Conservation (phyloP, 53 echinoderm and acorn worm genomes). For the Luidia sarsii region DNA sequence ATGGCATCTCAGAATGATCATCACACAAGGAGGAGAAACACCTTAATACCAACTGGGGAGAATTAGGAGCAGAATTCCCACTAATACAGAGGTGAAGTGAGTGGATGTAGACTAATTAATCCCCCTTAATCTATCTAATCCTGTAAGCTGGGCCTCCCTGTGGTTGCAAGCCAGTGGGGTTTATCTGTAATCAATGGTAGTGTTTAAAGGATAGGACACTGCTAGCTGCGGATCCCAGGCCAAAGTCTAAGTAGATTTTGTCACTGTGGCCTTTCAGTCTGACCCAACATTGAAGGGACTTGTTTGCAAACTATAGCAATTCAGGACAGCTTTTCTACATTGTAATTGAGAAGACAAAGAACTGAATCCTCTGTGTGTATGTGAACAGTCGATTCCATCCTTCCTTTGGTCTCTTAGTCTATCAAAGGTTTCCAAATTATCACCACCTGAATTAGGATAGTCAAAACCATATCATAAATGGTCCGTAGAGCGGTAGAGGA, state of each 20-base stretch:
- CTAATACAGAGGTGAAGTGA: constrained; percentile 3
- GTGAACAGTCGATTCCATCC: too few species aligned
- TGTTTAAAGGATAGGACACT: constrained; percentile 5
- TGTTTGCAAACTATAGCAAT: constrained; percentile 35
- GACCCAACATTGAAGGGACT: background rate
- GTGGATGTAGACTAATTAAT: constrained; percentile 19
- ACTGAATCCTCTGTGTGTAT: too few species aligned
- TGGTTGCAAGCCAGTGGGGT: background rate
- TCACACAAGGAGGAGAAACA: constrained; percentile 9
- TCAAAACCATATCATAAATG: too few species aligned
- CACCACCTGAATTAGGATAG: too few species aligned
- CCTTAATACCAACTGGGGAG: background rate
- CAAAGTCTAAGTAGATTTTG: constrained; percentile 11
- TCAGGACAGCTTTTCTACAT: too few species aligned
- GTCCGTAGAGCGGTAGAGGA: too few species aligned
- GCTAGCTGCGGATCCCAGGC: too few species aligned
- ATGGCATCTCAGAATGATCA: too few species aligned
- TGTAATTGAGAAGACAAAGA: too few species aligned
- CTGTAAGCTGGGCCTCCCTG: constrained; percentile 17
- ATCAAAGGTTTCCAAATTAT: too few species aligned
- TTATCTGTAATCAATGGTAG: constrained; percentile 15
- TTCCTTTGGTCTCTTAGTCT: too few species aligned
- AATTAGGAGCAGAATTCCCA: background rate
- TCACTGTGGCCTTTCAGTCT: background rate
- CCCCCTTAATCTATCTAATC: constrained; percentile 4